phyloP scores from a whole-genome alignment of 2,888 invertebrate genomes.

The Philopedon plagiatum region DNA sequence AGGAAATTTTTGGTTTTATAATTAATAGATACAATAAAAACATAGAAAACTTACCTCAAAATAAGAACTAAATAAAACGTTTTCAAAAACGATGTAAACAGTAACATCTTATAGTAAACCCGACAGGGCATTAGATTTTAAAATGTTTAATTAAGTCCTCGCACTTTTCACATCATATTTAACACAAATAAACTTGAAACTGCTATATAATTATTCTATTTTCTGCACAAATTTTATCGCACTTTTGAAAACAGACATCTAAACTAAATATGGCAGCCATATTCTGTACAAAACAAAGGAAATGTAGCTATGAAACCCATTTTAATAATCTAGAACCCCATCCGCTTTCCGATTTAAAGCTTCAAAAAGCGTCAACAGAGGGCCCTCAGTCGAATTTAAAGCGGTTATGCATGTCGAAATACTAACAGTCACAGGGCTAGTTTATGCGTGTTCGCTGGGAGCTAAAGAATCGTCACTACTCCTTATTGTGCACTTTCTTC shows the following conservation, averaged over 20 bases:
- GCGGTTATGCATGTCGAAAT: neutral
- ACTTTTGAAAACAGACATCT: conserved; percentile 83
- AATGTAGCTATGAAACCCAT: conserved; percentile 69
- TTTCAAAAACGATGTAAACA: conserved; percentile 84
- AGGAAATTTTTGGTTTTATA: neutral
- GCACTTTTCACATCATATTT: conserved; percentile 67
- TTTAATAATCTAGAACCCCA: conserved; percentile 66
- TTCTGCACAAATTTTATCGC: conserved; percentile 65
- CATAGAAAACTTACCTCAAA: conserved; percentile 69
- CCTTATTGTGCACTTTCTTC: too few relatives aligned
- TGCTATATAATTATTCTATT: conserved; percentile 65
- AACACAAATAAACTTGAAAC: conserved; percentile 63
- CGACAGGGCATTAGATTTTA: conserved; percentile 66
- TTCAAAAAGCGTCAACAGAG: conserved; percentile 43
- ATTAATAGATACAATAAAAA: neutral
- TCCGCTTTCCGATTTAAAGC: conserved; percentile 63
- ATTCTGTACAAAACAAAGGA: conserved; percentile 86
- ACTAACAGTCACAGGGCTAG: too few relatives aligned
- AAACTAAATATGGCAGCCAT: conserved; percentile 90
- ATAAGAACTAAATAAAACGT: conserved; percentile 76
- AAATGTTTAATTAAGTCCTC: conserved; percentile 66
- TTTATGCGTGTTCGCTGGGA: too few relatives aligned
- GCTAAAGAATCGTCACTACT: too few relatives aligned
- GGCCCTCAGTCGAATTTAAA: conserved; percentile 18
- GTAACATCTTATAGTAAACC: conserved; percentile 73